Percentiles rank a stretch among this genome's conserved stretches.
Evolutionary conservation across 2,797 vertebrate genomes (phyloP).

Genomic region (Melanogrammus aeglefinus): DNA sequence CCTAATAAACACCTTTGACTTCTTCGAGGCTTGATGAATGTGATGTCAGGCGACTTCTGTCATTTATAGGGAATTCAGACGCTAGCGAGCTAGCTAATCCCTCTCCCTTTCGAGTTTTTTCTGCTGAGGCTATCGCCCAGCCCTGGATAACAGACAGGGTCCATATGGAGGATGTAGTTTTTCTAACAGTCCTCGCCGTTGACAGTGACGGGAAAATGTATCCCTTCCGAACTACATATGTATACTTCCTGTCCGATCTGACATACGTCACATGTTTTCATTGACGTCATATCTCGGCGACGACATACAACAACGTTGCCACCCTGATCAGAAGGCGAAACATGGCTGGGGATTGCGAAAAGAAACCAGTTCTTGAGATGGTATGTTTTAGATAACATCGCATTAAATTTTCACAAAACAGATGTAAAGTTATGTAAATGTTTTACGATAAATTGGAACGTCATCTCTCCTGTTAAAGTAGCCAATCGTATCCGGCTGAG

Average conservation of each 20-base stretch:
- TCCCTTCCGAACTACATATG: conserved; percentile 45
- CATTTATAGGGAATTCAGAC: conserved; percentile 48
- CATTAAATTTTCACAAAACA: background rate
- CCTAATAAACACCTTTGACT: conserved; percentile 41
- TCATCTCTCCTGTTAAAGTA: background rate
- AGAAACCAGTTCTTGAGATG: conserved; percentile 70
- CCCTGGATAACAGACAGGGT: conserved; percentile 14
- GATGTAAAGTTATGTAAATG: fast-evolving
- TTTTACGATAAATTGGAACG: background rate
- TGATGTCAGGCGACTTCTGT: conserved; percentile 35
- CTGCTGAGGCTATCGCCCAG: conserved; percentile 42
- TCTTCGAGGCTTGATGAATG: conserved; percentile 28
- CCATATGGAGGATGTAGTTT: conserved; percentile 59
- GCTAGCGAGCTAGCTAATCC: conserved; percentile 67
- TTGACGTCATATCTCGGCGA: conserved; percentile 27
- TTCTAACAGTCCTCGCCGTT: fast-evolving
- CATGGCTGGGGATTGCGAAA: conserved; percentile 72
- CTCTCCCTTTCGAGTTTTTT: conserved; percentile 61
- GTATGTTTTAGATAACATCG: conserved; percentile 30
- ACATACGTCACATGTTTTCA: conserved; percentile 40
- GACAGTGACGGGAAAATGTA: fast-evolving
- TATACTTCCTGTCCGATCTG: background rate
- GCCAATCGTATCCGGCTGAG: background rate
- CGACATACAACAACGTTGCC: background rate
- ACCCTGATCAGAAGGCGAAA: conserved; percentile 30